Evolutionary conservation across 1,140 invertebrate genomes (phyloP), one percentile per base, ranked within the genome.

Genomic region (Bombus difficillimus): DNA sequence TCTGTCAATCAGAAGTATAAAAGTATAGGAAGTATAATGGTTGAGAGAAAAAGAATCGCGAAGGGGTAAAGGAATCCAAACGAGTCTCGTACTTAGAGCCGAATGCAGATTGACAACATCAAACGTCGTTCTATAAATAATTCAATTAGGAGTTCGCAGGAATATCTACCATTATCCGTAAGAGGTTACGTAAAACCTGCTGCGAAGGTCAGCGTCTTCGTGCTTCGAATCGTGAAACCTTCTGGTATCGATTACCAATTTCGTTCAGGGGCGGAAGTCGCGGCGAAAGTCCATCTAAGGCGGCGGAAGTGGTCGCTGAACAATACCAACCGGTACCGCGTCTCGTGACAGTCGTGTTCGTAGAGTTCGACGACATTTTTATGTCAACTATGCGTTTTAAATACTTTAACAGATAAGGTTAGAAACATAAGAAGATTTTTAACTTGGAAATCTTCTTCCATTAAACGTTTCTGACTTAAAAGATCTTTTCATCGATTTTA

Each of bases 271-370:
- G 22, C 88, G 86, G 88, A 88, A 89, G 74, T 73, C 71, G 43
- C 28, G 37, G 73, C 13, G 28, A 80, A 69, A 82, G 81, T 68
- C 85, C 82, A 86, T 90, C 47, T 79, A 91, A 53, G 83, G 76
- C 69, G 18, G 78, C 89, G 91, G 91, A 92, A 90, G 59, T 78
- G 80, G 43, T 62, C 53, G 53, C 22, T 43, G 75, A 53, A 91
- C 86, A 87, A 89, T 90, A 72, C 47, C 15, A 74, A 91, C 84
- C 91, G 88, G 88, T 90, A 91, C 81, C 39, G 41, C 2, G 53
- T 59, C 86, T 53, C 86, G 81, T 86, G 83, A 89, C 76, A 66
- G 28, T 22, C 77, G 62, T 53, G 73, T 64, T 72, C 32, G 37
- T 66, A 39, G 28, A 53, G 83, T 85, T 80, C 76, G 83, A 69